phyloP scores from a whole-genome alignment of 2,797 vertebrate genomes.

The Pachyuromys duprasi region DNA sequence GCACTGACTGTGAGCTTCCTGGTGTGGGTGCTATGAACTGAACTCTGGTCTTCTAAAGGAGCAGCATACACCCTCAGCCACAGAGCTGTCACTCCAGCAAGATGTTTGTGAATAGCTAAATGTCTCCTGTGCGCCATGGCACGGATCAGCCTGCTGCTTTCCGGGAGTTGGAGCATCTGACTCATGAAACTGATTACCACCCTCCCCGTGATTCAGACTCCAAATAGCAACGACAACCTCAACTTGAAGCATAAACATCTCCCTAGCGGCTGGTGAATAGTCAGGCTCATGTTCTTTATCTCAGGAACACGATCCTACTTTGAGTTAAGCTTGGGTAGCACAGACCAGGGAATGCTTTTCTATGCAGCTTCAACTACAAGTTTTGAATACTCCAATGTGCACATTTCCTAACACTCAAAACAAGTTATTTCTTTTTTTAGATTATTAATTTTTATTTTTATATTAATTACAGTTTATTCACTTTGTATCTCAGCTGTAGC shows the following conservation, averaged over 20 bases:
- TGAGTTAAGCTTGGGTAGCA: slow-evolving; percentile 33
- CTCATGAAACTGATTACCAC: slow-evolving; percentile 5
- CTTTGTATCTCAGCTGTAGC: too few species aligned
- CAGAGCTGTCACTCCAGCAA: not conserved
- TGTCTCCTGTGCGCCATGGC: not conserved
- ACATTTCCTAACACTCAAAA: slow-evolving; percentile 50
- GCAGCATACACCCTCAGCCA: not conserved
- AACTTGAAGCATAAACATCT: not conserved
- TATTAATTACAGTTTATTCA: too few species aligned
- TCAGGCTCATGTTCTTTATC: not conserved
- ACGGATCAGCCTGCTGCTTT: slow-evolving; percentile 32
- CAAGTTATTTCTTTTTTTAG: not conserved
- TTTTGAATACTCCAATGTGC: slow-evolving; percentile 54
- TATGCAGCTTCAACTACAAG: slow-evolving; percentile 38
- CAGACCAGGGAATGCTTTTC: not conserved
- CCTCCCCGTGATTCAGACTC: slow-evolving; percentile 32
- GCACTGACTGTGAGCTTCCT: not conserved
- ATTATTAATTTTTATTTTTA: too few species aligned
- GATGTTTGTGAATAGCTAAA: slow-evolving; percentile 35
- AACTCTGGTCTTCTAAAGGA: not conserved
- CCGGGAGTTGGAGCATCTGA: not conserved
- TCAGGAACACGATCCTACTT: not conserved
- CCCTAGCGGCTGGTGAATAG: not conserved
- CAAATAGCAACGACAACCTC: slow-evolving; percentile 23
- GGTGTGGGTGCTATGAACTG: not conserved